Base-by-base conservation (phyloP, 2,888 invertebrate genomes). In the Brachypalpus laphriformis region DNA sequence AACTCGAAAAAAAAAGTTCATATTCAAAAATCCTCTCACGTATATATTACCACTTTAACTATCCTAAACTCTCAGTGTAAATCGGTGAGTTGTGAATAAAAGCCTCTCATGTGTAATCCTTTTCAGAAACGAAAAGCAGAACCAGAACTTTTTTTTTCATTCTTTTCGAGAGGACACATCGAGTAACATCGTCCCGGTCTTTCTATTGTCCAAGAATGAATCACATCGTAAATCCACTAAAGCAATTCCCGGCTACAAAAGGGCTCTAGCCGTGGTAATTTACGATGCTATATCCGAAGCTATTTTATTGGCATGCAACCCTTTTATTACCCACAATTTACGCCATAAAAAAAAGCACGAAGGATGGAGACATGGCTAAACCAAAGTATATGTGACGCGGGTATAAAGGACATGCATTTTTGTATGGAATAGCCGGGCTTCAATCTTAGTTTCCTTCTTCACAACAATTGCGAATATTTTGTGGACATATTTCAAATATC, bases 181-280 rank as follows among this genome's bases (percentile, higher is more conserved):
- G 51, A n/a, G n/a, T n/a, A n/a, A 61, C 34, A 63, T 61, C 70
- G 61, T 40, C 54, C 28, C 40, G 14, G 18, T 28, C 56, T 47
- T 76, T 76, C 75, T 76, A 81, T 85, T 85, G 85, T 85, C 59
- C 57, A 70, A 71, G 76, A 82, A 82, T 76, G 66, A 71, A 81
- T 85, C 65, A 76, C 75, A 85, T 83, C 83, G 81, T 85, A 85
- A 85, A 85, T 85, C 71, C 70, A 81, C 59, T 54, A 81, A 76
- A 76, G 71, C 81, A 71, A 76, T 76, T 81, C 59, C 76, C 70
- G 45, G 65, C 65, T 75, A 74, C 59, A 76, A 85, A 25, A 82
- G 76, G 61, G 42, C 75, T 72, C 63, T 71, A 71, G 81, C 59
- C 54, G 22, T 18, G 51, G 81, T 81, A 54, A 81, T 85, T 85